Evolutionary conservation across 2,888 invertebrate genomes (phyloP).

Genomic region (Andrena haemorrhoa): DNA sequence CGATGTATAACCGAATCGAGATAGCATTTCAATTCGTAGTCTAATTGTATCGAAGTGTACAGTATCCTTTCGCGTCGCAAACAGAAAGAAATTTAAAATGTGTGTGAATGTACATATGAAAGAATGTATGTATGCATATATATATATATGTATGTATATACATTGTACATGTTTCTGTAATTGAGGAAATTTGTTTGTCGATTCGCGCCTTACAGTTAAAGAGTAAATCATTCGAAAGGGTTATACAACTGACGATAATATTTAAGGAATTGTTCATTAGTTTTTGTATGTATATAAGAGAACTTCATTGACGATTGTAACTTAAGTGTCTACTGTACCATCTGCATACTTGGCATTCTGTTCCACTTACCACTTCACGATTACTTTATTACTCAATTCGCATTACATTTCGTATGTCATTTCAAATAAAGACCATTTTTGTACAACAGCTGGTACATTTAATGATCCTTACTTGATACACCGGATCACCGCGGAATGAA

Average conservation of each 20-base stretch:
- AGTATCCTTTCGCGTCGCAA: constrained; percentile 24
- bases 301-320: constrained; percentile 60
- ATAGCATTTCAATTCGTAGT: constrained; percentile 47
- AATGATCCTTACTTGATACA: constrained; percentile 36
- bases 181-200: constrained; percentile 52
- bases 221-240: constrained; percentile 40
- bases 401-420: constrained; percentile 71
- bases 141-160: constrained; percentile 36
- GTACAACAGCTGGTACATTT: constrained; percentile 56
- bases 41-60: constrained; percentile 36
- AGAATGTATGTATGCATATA: constrained; percentile 49
- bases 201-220: constrained; percentile 47
- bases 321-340: constrained; percentile 59
- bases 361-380: constrained; percentile 61
- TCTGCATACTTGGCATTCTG: constrained; percentile 62
- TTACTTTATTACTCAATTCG: constrained; percentile 65
- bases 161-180: constrained; percentile 43
- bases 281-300: constrained; percentile 64
- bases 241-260: constrained; percentile 53
- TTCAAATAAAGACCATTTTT: constrained; percentile 75
- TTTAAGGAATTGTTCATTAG: constrained; percentile 70
- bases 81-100: constrained; percentile 22
- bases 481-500: constrained; percentile 37
- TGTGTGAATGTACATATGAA: constrained; percentile 53
- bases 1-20: constrained; percentile 27